A percentile compares a stretch with the other conserved stretches of the same genome.
These are phyloP conservation scores for Megamerina dolium DNA, from an alignment of 2,888 invertebrate genomes.

Conservation along the genomic window DNA sequence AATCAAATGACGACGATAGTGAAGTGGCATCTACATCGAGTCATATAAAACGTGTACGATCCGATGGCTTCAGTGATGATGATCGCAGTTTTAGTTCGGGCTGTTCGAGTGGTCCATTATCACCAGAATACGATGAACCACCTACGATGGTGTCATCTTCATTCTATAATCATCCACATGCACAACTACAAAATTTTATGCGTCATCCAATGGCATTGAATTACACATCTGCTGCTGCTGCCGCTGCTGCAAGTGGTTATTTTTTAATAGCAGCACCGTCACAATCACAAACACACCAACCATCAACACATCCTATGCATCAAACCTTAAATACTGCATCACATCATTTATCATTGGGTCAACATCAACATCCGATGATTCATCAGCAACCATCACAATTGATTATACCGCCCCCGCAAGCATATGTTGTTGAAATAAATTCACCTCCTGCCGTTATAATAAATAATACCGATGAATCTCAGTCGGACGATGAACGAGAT, in stretches of 20 bases:
- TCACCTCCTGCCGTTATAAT: too few relatives aligned
- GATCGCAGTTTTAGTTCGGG: conserved; percentile 26
- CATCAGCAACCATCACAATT: background rate
- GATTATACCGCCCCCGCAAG: background rate
- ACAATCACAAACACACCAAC: too few relatives aligned
- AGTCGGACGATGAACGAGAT: too few relatives aligned
- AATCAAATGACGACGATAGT: conserved; percentile 32
- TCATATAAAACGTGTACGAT: conserved; percentile 40
- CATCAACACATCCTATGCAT: too few relatives aligned
- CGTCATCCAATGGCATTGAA: conserved; percentile 19
- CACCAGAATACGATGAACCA: conserved; percentile 14
- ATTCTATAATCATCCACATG: too few relatives aligned
- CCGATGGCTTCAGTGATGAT: conserved; percentile 37
- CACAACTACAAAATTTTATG: conserved; percentile 18
- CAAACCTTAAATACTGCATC: too few relatives aligned
- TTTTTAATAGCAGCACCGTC: too few relatives aligned
- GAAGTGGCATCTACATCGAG: conserved; percentile 25
- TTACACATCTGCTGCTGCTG: conserved; percentile 24
- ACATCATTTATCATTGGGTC: too few relatives aligned
- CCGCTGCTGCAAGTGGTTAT: too few relatives aligned
- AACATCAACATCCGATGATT: conserved; percentile 26
- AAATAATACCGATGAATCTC: too few relatives aligned
- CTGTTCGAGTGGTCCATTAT: conserved; percentile 6
- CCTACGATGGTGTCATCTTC: too few relatives aligned
- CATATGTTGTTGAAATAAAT: too few relatives aligned